A percentile compares a stretch with the other conserved stretches of the same genome.
phyloP scores from a whole-genome alignment of 2,888 invertebrate species.

The Acheta domesticus region DNA sequence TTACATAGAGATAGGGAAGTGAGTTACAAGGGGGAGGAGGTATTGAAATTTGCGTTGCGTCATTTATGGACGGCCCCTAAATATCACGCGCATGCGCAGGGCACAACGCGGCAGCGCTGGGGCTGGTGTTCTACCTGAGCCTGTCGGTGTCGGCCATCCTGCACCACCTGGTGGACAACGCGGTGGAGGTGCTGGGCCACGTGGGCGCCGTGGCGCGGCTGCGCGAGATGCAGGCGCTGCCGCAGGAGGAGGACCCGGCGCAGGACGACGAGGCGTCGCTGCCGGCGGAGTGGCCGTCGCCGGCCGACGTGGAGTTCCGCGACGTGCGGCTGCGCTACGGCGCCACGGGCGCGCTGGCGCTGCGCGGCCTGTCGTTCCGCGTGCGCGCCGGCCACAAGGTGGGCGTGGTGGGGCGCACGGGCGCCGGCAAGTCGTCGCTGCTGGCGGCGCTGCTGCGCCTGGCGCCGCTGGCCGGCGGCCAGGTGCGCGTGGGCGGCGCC shows the following conservation, averaged over 20 bases:
- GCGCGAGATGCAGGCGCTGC: neutral
- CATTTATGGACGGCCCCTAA: no score
- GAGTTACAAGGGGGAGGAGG: no score
- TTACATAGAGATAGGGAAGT: no score
- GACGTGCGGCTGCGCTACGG: neutral
- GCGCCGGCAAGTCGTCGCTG: neutral
- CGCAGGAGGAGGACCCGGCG: neutral
- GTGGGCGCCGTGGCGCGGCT: neutral
- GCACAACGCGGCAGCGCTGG: neutral
- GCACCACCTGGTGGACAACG: neutral
- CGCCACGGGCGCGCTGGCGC: neutral
- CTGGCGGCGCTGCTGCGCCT: neutral
- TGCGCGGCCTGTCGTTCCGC: neutral
- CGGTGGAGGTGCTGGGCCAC: neutral
- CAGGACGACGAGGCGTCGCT: neutral
- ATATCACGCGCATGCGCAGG: no score
- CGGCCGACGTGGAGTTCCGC: neutral
- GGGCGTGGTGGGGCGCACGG: conserved; percentile 5
- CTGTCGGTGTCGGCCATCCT: neutral
- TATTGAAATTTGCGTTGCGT: no score
- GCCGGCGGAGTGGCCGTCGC: neutral
- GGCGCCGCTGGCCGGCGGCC: neutral
- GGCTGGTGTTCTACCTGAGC: neutral
- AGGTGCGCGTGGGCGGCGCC: neutral
- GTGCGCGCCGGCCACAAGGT: neutral